Evolutionary conservation across 2,797 vertebrate genomes (phyloP).

Genomic region (Vireo griseus): DNA sequence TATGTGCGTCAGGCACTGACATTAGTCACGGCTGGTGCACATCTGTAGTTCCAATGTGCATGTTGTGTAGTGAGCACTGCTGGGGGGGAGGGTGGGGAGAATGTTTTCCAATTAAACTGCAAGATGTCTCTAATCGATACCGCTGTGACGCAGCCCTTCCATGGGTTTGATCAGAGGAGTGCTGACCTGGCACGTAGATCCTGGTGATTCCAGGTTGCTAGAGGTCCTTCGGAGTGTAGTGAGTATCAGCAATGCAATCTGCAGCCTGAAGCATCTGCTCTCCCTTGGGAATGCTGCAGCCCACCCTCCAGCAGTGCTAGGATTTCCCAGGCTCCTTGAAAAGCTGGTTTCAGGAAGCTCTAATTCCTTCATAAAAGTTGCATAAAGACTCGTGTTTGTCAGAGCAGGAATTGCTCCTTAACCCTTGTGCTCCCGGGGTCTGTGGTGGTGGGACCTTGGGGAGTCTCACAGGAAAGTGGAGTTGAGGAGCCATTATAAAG

Average conservation of each 20-base stretch:
- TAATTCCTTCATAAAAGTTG: not conserved
- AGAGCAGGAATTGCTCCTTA: not conserved
- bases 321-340: not conserved
- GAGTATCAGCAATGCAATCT: not conserved
- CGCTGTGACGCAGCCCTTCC: not conserved
- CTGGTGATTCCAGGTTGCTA: not conserved
- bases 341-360: not conserved
- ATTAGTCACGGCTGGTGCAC: not conserved
- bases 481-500: not conserved
- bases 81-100: too few species aligned
- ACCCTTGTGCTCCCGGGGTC: not conserved
- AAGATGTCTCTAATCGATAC: not conserved
- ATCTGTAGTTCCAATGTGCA: not conserved
- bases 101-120: not conserved
- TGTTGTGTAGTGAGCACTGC: not conserved
- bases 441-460: not conserved
- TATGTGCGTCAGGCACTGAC: not conserved
- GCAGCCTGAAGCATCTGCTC: not conserved
- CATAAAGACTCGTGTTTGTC: not conserved
- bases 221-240: not conserved
- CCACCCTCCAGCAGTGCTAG: not conserved
- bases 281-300: not conserved
- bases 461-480: not conserved
- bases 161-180: not conserved
- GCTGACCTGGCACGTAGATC: not conserved